phyloP scores from a whole-genome alignment of 2,888 invertebrate genomes.

The Machimus rusticus region DNA sequence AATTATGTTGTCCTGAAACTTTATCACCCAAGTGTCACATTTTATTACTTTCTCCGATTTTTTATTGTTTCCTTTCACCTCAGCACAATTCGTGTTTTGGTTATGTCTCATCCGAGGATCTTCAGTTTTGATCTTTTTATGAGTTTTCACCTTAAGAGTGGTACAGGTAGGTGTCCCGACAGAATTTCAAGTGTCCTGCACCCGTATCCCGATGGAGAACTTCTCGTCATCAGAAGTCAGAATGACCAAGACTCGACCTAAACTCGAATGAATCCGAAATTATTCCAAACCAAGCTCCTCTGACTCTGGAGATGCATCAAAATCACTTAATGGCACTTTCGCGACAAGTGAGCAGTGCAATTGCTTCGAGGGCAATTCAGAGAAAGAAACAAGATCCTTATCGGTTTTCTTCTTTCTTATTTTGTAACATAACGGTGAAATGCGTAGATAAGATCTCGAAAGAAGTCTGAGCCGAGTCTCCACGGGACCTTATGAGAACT shows the following conservation, averaged over 20 bases:
- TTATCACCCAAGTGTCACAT: slow-evolving; percentile 51
- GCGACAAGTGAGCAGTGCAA: not conserved
- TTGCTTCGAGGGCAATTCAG: not conserved
- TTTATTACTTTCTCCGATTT: slow-evolving; percentile 49
- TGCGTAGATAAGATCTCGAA: not conserved
- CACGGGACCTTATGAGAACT: slow-evolving; percentile 1
- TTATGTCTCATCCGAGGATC: slow-evolving; percentile 35
- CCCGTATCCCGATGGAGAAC: not conserved
- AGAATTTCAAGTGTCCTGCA: slow-evolving; percentile 3
- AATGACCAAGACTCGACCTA: not conserved
- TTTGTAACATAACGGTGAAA: not conserved
- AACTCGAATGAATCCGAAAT: not conserved
- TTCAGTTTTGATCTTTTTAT: slow-evolving; percentile 24
- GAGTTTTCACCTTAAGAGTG: slow-evolving; percentile 13
- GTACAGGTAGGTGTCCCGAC: slow-evolving; percentile 4
- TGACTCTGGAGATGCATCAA: not conserved
- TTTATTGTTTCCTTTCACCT: slow-evolving; percentile 49
- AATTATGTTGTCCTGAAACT: slow-evolving; percentile 49
- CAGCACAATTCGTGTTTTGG: slow-evolving; percentile 29
- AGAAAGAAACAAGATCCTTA: not conserved
- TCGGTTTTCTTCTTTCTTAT: not conserved
- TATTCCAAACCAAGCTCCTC: not conserved
- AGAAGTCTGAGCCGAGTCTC: not conserved
- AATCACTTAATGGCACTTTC: not conserved
- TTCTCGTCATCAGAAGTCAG: not conserved